Percentiles rank a stretch among this genome's conserved stretches.
Conservation (phyloP, 2,113 vertebrate genomes). For the Caranx melampygus region DNA sequence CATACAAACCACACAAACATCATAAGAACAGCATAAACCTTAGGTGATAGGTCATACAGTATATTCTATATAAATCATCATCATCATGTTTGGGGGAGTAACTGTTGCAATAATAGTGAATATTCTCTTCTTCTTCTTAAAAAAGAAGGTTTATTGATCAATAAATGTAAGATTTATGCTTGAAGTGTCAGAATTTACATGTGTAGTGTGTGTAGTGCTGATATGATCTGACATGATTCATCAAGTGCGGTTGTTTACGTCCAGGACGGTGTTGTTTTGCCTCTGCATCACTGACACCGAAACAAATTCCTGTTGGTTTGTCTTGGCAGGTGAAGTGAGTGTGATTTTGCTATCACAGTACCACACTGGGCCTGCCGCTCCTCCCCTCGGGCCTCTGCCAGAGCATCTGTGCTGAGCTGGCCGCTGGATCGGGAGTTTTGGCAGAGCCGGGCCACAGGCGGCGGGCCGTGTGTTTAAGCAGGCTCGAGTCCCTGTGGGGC, state of each 20-base stretch:
- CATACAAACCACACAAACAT: too few species aligned
- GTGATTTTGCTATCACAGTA: slow-evolving; percentile 21
- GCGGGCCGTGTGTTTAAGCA: slow-evolving; percentile 20
- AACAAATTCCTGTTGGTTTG: slow-evolving; percentile 41
- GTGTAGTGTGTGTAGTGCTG: not conserved
- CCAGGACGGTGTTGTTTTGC: not conserved
- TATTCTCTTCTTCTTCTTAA: not conserved
- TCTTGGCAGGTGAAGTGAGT: slow-evolving; percentile 31
- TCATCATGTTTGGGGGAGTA: too few species aligned
- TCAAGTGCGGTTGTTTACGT: not conserved
- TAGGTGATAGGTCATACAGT: too few species aligned
- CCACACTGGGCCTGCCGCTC: not conserved
- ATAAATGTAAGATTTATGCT: not conserved
- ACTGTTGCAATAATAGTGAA: too few species aligned
- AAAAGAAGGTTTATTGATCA: too few species aligned
- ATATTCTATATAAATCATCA: too few species aligned
- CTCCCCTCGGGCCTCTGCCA: not conserved
- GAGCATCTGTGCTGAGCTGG: slow-evolving; percentile 59
- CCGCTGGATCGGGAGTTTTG: slow-evolving; percentile 27
- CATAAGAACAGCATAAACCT: too few species aligned
- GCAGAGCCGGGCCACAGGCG: slow-evolving; percentile 3
- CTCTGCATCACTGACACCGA: slow-evolving; percentile 15
- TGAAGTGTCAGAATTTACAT: not conserved
- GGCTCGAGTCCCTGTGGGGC: slow-evolving; percentile 8
- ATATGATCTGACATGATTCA: not conserved